Conservation (phyloP, 2,888 invertebrate species). For the Xylota segnis region DNA sequence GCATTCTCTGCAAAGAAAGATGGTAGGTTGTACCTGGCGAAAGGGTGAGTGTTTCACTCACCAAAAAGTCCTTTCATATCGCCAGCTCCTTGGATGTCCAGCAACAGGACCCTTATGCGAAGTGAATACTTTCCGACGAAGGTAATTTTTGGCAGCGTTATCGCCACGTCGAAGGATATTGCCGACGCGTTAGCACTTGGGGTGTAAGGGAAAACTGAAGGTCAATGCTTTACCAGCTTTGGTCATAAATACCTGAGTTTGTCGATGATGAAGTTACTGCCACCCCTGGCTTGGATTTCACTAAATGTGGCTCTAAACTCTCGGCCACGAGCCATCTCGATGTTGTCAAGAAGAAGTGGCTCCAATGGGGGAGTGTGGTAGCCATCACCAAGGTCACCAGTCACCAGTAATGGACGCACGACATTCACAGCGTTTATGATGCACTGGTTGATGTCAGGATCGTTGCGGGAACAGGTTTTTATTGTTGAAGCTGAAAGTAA, state of each 20-base stretch:
- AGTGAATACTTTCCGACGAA: slow-evolving; percentile 83
- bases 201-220: slow-evolving; percentile 2
- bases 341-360: slow-evolving; percentile 82
- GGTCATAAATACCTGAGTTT: slow-evolving; percentile 80
- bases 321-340: slow-evolving; percentile 81
- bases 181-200: slow-evolving; percentile 81
- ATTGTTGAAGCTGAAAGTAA: slow-evolving; percentile 81
- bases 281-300: slow-evolving; percentile 82
- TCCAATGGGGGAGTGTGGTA: slow-evolving; percentile 82
- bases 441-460: slow-evolving; percentile 82
- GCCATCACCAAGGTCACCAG: slow-evolving; percentile 84
- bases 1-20: slow-evolving; percentile 80
- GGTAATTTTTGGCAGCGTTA: slow-evolving; percentile 82
- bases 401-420: slow-evolving; percentile 81
- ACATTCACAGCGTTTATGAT: slow-evolving; percentile 82
- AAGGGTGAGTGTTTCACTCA: slow-evolving; percentile 69
- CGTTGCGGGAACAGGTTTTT: slow-evolving; percentile 82
- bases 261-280: slow-evolving; percentile 84
- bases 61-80: slow-evolving; percentile 82
- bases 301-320: slow-evolving; percentile 83
- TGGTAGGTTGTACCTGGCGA: neutral
- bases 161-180: slow-evolving; percentile 82
- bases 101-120: slow-evolving; percentile 82
- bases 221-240: neutral
- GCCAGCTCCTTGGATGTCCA: slow-evolving; percentile 83